These are phyloP conservation scores for Rhinichthys osculus DNA, from an alignment of 2,797 vertebrate genomes.

Conservation along the genomic window DNA sequence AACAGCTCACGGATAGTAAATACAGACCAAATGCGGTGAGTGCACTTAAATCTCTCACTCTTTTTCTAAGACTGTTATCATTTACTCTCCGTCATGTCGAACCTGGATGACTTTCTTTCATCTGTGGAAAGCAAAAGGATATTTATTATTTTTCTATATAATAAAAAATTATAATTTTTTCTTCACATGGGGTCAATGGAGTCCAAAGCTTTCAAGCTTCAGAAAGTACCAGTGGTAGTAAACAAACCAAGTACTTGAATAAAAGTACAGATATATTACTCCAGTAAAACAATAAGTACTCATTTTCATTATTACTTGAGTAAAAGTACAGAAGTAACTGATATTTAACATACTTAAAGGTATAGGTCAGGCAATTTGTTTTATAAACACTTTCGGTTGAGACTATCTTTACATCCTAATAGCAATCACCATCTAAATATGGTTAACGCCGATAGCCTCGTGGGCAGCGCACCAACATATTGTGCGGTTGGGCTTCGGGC, in stretches of 20 bases:
- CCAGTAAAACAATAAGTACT: no score
- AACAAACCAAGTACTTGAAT: neutral
- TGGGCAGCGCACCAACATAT: no score
- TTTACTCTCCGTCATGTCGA: neutral
- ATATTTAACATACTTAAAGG: no score
- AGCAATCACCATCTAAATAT: no score
- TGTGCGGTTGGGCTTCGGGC: no score
- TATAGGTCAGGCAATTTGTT: no score
- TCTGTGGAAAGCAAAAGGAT: neutral
- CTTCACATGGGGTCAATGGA: neutral
- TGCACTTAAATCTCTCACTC: neutral
- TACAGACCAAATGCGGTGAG: constrained; percentile 14
- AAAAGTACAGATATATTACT: no score
- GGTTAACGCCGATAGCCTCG: no score
- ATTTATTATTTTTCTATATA: neutral
- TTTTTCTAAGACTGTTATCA: neutral
- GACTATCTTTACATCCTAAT: no score
- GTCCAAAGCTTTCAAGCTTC: neutral
- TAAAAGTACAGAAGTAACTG: no score
- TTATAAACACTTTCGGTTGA: no score
- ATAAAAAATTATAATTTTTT: neutral
- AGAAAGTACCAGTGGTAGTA: neutral
- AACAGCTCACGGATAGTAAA: constrained; percentile 22
- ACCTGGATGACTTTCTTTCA: neutral
- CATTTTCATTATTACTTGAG: no score